Evolutionary conservation across 2,888 invertebrate species (phyloP).

Genomic region (Sinohyriopsis cumingii): DNA sequence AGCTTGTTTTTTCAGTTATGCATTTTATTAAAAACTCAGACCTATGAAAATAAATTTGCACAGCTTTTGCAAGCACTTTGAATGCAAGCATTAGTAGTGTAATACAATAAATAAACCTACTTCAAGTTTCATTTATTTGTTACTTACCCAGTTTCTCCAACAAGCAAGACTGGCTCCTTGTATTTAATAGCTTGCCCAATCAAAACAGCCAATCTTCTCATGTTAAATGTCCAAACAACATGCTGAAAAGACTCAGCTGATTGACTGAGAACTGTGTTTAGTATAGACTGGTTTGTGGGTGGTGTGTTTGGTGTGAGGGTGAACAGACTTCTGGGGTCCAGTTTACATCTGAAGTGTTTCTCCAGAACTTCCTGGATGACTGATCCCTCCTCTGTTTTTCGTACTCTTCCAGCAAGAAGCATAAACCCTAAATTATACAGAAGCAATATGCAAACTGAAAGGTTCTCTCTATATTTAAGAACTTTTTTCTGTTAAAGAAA

Average conservation of each 20-base stretch:
- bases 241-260: conserved; percentile 78
- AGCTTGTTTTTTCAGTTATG: too few species aligned
- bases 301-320: conserved; percentile 78
- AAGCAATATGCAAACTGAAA: not conserved
- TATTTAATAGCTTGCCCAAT: conserved; percentile 86
- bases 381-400: conserved; percentile 85
- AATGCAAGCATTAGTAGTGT: not conserved
- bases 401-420: conserved; percentile 92
- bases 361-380: conserved; percentile 84
- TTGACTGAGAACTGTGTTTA: conserved; percentile 44
- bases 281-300: conserved; percentile 77
- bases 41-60: not conserved
- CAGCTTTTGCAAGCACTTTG: not conserved
- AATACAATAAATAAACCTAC: not conserved
- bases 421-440: conserved; percentile 80
- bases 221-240: conserved; percentile 95
- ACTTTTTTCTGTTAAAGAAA: too few species aligned
- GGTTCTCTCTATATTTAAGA: too few species aligned
- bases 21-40: too few species aligned
- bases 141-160: conserved; percentile 90
- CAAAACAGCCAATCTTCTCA: conserved; percentile 81
- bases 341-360: conserved; percentile 82
- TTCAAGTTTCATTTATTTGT: too few species aligned
- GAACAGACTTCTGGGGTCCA: conserved; percentile 82
- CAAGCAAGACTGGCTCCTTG: conserved; percentile 93